Evolutionary conservation across 2,888 invertebrate genomes (phyloP), one percentile per base, ranked within the genome.

Genomic region (Rhimphoctona megacephalus): DNA sequence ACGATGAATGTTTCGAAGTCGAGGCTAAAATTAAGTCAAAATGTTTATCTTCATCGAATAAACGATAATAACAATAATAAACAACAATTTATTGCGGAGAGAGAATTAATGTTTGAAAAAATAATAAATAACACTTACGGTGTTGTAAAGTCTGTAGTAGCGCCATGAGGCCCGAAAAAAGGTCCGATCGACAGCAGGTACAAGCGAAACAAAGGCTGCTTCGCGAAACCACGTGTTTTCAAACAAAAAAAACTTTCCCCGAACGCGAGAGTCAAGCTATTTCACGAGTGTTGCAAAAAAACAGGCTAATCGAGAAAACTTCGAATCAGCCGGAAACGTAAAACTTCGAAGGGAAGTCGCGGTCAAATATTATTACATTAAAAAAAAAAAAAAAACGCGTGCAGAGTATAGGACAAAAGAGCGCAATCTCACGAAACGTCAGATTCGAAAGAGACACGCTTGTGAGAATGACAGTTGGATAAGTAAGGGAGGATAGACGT

Each of bases 391-490:
- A 67, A 19, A 11, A 6, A 36, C 52, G 33, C 33, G 49, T 36
- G 30, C 25, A 17, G 17, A 30, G 54, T 33, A 4, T 64, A 30
- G n/a, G 43, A 46, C 61, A 30, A 72, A 70, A 69, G 61, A 49
- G 79, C 81, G 80, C 67, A 77, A 81, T 86, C 67, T 81, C 70
- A 43, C 83, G 61, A 85, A 86, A 85, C 83, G 83, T 86, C 79
- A 83, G 83, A 86, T 87, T 83, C 83, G 82, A 86, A 85, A 70
- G 22, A 76, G 67, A 74, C 70, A 46, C 73, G 67, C 66, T 33
- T 25, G 52, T 17, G 30, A 54, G 72, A 90, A 86, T 91, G 91
- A 91, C 91, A 91, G 91, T 91, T 91, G 91, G 89, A 73, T 49
- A 46, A 43, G 74, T 52, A 30, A 49, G 64, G 25, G 70, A n/a